phyloP scores from a whole-genome alignment of 2,888 invertebrate species.

The Acanthosoma haemorrhoidale region DNA sequence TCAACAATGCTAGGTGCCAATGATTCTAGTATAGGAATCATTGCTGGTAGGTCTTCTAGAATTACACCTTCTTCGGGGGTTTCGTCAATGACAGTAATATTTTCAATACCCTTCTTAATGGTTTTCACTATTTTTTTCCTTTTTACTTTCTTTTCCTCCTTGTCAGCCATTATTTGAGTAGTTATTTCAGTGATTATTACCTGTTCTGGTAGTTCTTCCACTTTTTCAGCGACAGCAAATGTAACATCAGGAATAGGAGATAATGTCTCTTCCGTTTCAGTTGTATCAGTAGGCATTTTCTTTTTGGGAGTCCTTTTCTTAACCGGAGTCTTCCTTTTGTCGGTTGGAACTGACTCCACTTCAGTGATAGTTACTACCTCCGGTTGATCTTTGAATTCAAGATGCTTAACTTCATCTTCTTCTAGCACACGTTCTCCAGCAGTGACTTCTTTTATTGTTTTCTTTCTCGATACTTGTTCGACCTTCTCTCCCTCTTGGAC shows the following conservation, averaged over 20 bases:
- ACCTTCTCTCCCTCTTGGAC: constrained; percentile 33
- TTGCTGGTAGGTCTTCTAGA: constrained; percentile 36
- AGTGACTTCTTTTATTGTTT: too few relatives aligned
- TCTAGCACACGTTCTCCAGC: too few relatives aligned
- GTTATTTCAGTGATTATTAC: constrained; percentile 43
- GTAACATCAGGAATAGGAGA: constrained; percentile 28
- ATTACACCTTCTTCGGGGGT: constrained; percentile 43
- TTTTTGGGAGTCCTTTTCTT: too few relatives aligned
- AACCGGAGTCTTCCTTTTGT: constrained; percentile 34
- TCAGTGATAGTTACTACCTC: constrained; percentile 33
- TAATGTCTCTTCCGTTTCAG: constrained; percentile 13
- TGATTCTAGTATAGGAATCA: constrained; percentile 44
- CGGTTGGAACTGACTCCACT: constrained; percentile 40
- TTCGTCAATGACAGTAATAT: constrained; percentile 38
- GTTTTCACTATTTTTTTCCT: constrained; percentile 45
- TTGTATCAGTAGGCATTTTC: background rate
- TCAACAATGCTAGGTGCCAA: constrained; percentile 42
- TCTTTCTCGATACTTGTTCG: too few relatives aligned
- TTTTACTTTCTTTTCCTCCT: constrained; percentile 49
- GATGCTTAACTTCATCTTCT: too few relatives aligned
- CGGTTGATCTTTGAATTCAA: constrained; percentile 25
- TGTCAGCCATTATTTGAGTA: too few relatives aligned
- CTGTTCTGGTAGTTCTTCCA: constrained; percentile 50
- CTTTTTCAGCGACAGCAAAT: constrained; percentile 1
- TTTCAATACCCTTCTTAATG: constrained; percentile 41